Evolutionary conservation across 1,140 invertebrate species (phyloP).

Genomic region (Danaus plexippus): DNA sequence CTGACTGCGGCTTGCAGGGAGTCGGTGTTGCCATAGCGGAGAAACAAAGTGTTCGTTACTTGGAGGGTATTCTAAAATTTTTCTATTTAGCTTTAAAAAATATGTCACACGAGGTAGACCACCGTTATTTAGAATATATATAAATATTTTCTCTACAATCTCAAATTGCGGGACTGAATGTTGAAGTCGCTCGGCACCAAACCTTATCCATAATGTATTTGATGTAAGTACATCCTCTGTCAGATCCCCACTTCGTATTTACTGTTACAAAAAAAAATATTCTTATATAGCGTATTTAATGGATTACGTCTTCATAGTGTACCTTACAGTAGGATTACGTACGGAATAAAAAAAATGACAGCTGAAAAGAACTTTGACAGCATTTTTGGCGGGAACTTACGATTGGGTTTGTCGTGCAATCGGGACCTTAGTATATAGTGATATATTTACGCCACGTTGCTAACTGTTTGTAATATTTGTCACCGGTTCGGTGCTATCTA

Average conservation of each 20-base stretch:
- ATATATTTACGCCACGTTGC: constrained; percentile 50
- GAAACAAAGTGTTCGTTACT: constrained; percentile 44
- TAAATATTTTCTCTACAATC: constrained; percentile 28
- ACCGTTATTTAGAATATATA: constrained; percentile 57
- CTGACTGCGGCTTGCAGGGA: constrained; percentile 45
- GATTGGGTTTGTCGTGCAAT: constrained; percentile 16
- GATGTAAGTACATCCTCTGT: no score
- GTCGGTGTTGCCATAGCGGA: constrained; percentile 60
- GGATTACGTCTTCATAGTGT: no score
- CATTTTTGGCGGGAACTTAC: background rate
- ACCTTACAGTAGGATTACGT: background rate
- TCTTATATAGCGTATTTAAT: no score
- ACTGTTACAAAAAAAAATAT: no score
- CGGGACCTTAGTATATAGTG: constrained; percentile 25
- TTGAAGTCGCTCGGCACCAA: constrained; percentile 19
- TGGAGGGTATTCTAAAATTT: constrained; percentile 22
- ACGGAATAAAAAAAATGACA: constrained; percentile 3
- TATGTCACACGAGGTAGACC: constrained; percentile 61
- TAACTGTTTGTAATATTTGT: constrained; percentile 42
- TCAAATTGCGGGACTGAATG: constrained; percentile 18
- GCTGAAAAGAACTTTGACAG: background rate
- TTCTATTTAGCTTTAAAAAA: constrained; percentile 53
- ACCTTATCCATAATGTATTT: background rate
- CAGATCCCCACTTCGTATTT: no score
- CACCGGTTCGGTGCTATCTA: constrained; percentile 50